phyloP scores from a whole-genome alignment of 2,113 vertebrate genomes.

The Amphiprion percula region DNA sequence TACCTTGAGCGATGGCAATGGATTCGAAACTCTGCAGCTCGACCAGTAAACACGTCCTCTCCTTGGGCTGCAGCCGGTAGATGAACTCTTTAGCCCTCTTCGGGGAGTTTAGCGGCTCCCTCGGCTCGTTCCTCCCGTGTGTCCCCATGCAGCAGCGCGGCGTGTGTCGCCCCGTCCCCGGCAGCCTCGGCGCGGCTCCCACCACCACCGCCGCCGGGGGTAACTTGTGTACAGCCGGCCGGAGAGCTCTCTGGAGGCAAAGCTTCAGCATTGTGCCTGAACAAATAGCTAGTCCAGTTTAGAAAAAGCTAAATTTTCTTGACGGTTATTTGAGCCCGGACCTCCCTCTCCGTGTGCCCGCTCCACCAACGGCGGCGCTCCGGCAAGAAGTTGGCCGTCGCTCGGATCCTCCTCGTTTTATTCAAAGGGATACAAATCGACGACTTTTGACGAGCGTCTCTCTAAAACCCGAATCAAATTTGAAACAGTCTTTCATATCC shows the following conservation, averaged over 20 bases:
- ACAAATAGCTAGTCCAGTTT: neutral
- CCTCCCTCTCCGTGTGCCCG: neutral
- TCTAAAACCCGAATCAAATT: neutral
- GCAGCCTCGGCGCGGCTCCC: neutral
- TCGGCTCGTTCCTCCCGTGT: slow-evolving; percentile 89
- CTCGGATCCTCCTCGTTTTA: neutral
- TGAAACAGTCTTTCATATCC: neutral
- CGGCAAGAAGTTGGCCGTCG: neutral
- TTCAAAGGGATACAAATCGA: neutral
- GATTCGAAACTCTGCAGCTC: slow-evolving; percentile 95
- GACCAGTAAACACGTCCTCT: slow-evolving; percentile 89
- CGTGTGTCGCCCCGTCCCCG: neutral
- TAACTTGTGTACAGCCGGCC: slow-evolving; percentile 40
- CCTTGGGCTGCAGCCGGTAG: slow-evolving; percentile 90
- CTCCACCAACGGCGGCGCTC: neutral
- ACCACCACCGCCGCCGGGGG: neutral
- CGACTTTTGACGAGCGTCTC: neutral
- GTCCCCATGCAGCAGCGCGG: slow-evolving; percentile 86
- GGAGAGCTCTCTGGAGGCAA: slow-evolving; percentile 59
- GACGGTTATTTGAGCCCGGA: neutral
- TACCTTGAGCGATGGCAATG: slow-evolving; percentile 93
- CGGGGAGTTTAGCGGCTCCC: slow-evolving; percentile 90
- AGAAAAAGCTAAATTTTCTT: neutral
- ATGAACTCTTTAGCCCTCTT: slow-evolving; percentile 93
- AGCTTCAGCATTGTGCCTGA: slow-evolving; percentile 54